Evolutionary conservation across 1,140 invertebrate species (phyloP).

Genomic region (fruit fly (Drosophila melanogaster)): Release_6_plus_ISO1_MT NT_033777.3:29650001-29650500

Average conservation of each 20-base stretch:
- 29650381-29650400: conserved; percentile 80
- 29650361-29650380: conserved; percentile 63
- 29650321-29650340: conserved; percentile 60
- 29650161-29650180: conserved; percentile 16
- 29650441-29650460: background rate
- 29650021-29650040: conserved; percentile 61
- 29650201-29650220: conserved; percentile 22
- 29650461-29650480: conserved; percentile 17
- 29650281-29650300: conserved; percentile 39
- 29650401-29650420: conserved; percentile 74
- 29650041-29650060: conserved; percentile 11
- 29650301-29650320: conserved; percentile 34
- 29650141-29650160: conserved; percentile 51
- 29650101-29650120: conserved; percentile 41
- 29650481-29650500: conserved; percentile 4
- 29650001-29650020: conserved; percentile 40
- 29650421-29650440: conserved; percentile 53
- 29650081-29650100: conserved; percentile 42
- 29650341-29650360: conserved; percentile 43
- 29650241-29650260: conserved; percentile 78
- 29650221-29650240: conserved; percentile 78
- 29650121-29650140: conserved; percentile 54
- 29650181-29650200: conserved; percentile 24
- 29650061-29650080: conserved; percentile 24
- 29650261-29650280: conserved; percentile 41